Conservation (phyloP, 2,797 vertebrate species). For the Aplochiton taeniatus region DNA sequence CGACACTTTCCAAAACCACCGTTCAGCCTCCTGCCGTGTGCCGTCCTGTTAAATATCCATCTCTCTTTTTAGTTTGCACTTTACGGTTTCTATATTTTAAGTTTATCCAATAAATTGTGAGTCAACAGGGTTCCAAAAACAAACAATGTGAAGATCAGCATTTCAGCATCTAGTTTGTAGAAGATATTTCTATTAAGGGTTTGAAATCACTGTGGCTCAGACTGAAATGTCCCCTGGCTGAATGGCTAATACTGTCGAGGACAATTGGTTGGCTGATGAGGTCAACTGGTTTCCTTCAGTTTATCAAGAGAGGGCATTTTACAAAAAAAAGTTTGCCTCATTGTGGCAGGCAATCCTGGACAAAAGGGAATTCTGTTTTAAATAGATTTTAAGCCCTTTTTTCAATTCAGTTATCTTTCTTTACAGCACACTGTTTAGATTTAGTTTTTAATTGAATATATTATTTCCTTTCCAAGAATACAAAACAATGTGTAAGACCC, state of each 20-base stretch:
- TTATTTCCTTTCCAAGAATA: too few species aligned
- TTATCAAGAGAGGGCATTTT: neutral
- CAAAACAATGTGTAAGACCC: neutral
- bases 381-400: neutral
- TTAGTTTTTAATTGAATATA: slow-evolving; percentile 11
- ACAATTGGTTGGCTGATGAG: slow-evolving; percentile 10
- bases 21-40: neutral
- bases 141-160: slow-evolving; percentile 15
- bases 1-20: too few species aligned
- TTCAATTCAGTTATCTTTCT: neutral
- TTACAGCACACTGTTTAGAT: too few species aligned
- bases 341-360: neutral
- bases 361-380: neutral
- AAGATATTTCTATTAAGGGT: slow-evolving; percentile 23
- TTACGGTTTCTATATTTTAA: slow-evolving; percentile 14
- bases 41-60: slow-evolving; percentile 5
- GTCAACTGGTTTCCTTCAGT: neutral
- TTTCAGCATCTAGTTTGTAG: slow-evolving; percentile 15
- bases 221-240: slow-evolving; percentile 17
- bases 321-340: neutral
- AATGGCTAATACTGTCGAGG: too few species aligned
- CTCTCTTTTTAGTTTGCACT: neutral
- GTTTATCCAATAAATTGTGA: slow-evolving; percentile 24
- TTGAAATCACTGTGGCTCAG: slow-evolving; percentile 60
- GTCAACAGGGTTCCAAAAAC: slow-evolving; percentile 11